Evolutionary conservation across 2,113 vertebrate species (phyloP), one percentile per base, ranked within the genome.

Genomic region (Pipa parva): DNA sequence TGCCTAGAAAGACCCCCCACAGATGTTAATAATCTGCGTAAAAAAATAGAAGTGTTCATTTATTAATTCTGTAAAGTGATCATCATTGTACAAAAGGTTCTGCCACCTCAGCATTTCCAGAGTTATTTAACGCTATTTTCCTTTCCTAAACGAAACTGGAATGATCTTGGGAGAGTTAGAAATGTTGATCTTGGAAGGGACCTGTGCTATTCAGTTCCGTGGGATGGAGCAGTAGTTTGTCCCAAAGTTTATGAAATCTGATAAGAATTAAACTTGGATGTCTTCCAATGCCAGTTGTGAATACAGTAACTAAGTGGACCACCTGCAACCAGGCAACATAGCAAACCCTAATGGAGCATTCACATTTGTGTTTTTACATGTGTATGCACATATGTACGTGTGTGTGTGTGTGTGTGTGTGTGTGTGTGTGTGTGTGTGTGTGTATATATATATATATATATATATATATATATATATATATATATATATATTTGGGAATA

Each of bases 181-280:
- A 59, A 65, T 87, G 80, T 87, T 88, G 76, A 78, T 87, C 58
- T 87, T 88, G 85, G 84, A 83, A 7, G 80, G 80, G 80, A n/a
- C 1, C 17, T 42, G 45, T 81, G 71, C 76, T 78, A 48, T 73
- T 84, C 74, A 78, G 74, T 69, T 74, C 60, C 3, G 84, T 72
- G 76, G 79, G 76, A 81, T 73, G 72, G 76, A 82, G 77, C 78
- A 79, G 67, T 77, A 79, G 78, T 80, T 85, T 86, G 76, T 85
- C 77, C 79, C 73, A 45, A 42, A 84, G 83, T 79, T 77, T 78
- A 82, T 71, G 74, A 80, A 84, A 82, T 78, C 4, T 61, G 80
- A 79, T 79, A 75, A 77, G 78, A 75, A 79, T 84, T 88, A 81
- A 76, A 80, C 67, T 85, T 87, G 80, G 80, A 79, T 77, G 39